Evolutionary conservation across 2,113 vertebrate species (phyloP), one percentile per base, ranked within the genome.

Genomic region (Axis porcinus): DNA sequence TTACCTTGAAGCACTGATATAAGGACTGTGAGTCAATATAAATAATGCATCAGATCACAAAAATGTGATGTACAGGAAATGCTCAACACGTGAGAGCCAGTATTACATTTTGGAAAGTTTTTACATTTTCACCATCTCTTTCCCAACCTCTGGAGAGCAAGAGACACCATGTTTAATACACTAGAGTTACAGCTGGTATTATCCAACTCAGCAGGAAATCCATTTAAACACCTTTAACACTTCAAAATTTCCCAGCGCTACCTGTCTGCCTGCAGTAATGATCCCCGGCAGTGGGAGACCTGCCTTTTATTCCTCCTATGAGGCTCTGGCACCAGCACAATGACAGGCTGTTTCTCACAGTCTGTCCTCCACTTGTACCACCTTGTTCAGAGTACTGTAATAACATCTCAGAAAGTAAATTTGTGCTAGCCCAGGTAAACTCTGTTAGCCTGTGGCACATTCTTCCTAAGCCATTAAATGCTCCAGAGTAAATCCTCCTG

Each of bases 401-500:
- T 40, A 84, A 76, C 28, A 25, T 28, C 19, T 40, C 14, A 67
- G 60, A 92, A 86, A 84, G 82, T 50, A 97, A 97, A 94, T 86
- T 54, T 67, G 25, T 0, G 0, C 60, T 40, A 64, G 30, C 79
- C 43, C 79, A 86, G 86, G 94, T 95, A 97, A 97, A 95, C 89
- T 81, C 45, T 40, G 45, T 67, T 82, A 78, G 96, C 58, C 86
- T 40, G 52, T 90, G 84, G 50, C 70, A 95, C 92, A 78, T 87
- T 93, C 91, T 89, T 85, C 58, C 96, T 82, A 93, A 93, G 84
- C 90, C 93, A 92, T 95, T 96, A 97, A 95, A 70, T 89, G 64
- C 96, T 91, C 89, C 54, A 33, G 93, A 95, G 89, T 93, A 96
- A 96, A 96, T 88, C 54, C 81, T 88, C 50, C 45, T 67, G 93